Evolutionary conservation across 2,797 vertebrate species (phyloP), one percentile per base, ranked within the genome.

Genomic region (Lacerta viridis): DNA sequence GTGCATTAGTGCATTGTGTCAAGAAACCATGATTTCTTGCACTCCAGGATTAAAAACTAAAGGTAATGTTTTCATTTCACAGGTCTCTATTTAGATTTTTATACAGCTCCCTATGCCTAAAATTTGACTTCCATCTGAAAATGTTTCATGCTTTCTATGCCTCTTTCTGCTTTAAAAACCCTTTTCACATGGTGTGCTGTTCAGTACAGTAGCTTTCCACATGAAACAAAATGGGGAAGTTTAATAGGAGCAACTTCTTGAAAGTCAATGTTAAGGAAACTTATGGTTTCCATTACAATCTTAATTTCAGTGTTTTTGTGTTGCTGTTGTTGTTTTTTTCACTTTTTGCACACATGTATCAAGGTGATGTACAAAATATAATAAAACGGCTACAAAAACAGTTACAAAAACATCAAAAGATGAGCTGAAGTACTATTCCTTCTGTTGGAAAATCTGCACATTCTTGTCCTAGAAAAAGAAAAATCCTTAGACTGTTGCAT

Each of bases 1-100:
- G 41, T 74, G 69, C 85, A 29, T 68, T 81, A 33, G 7, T 92
- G 83, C 0, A 0, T 79, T 86, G 15, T 39, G 71, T 84, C 55
- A 88, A 41, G 59, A 75, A 90, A 74, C 88, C 15, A 1, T 4
- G 78, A 88, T 72, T 55, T 74, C 90, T 69, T 89, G 68, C 89
- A 29, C 4, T 68, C 72, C 59, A 80, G 80, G 64, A 75, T 68
- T 55, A 71, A 89, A 93, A 90, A 77, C 5, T 50, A 11, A 90
- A 20, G 7, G 77, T 10, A 46, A 87, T 15, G 17, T 76, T 91
- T 93, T 90, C 81, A 55, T 83, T 29, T 29, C 4, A 2, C 7
- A 46, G 36, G 71, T 1, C 4, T 90, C 41, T 46, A 81, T 59
- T 92, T 93, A 90, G 72, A 59, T 29, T 86, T 93, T 83, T 8